These are phyloP conservation scores for Fratercula arctica DNA, from an alignment of 2,797 vertebrate genomes.

Conservation along the genomic window DNA sequence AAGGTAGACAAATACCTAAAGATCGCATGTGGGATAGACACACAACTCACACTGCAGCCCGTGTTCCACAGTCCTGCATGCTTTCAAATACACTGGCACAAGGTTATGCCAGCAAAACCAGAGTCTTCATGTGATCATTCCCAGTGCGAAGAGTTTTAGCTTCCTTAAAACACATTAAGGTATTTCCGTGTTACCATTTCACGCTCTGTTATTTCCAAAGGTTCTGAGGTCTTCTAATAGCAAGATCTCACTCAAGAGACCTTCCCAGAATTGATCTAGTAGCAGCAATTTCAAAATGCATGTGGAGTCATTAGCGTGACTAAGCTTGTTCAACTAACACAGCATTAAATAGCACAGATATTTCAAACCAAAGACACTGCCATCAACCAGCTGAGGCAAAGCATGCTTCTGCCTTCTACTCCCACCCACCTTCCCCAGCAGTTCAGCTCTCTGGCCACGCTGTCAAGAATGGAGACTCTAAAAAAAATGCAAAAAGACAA, in stretches of 20 bases:
- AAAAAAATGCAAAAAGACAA: neutral
- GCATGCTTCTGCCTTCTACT: neutral
- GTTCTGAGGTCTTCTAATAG: neutral
- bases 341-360: neutral
- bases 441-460: neutral
- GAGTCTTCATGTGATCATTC: neutral
- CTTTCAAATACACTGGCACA: neutral
- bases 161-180: neutral
- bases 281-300: neutral
- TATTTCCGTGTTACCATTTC: neutral
- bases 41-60: neutral
- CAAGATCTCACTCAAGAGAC: neutral
- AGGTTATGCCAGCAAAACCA: neutral
- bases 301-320: accelerated
- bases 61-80: neutral
- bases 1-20: neutral
- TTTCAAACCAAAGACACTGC: neutral
- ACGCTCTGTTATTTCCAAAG: neutral
- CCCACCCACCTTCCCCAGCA: neutral
- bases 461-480: neutral
- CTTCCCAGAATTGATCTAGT: neutral
- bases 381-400: neutral
- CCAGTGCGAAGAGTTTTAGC: neutral
- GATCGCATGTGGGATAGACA: neutral
- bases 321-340: neutral